Base-by-base conservation (phyloP, 2,113 vertebrate species). In the Onychostruthus taczanowskii region DNA sequence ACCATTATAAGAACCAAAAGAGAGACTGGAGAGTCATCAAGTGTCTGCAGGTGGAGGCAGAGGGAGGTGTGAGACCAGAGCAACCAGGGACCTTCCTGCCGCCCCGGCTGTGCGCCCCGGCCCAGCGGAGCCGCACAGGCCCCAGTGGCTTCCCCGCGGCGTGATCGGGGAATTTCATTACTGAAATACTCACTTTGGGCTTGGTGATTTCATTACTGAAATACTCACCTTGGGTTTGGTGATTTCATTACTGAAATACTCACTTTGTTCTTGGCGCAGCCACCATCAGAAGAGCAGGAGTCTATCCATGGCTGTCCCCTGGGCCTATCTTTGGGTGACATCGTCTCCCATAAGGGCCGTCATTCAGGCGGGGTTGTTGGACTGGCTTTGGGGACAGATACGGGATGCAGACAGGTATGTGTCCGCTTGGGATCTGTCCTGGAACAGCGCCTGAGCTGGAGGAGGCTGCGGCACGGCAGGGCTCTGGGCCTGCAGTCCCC, bases 1-100 rank as follows among this genome's bases (percentile, higher is more conserved):
- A 50, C 52, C 66, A 96, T 87, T 86, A 81, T 68, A 81, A 89
- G 79, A 95, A 80, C 90, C 46, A 77, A 93, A 91, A 61, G 88
- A 84, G 82, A 85, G 46, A 9, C 20, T 63, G 89, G 94, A 93
- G 95, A 92, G 84, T 69, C 4, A 1, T 96, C 74, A 94, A 83
- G 86, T 77, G 81, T 78, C 94, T 88, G 33, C 93, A 96, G 90
- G 95, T 97, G 90, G 93, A 35, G 59, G 74, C 1, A 30, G 92
- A 91, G 49, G 20, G 69, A 91, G 76, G 81, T 21, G 37, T 92
- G 90, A 66, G 85, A 87, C 26, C 7, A 21, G 87, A 94, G 84
- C 91, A 94, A 39, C 0, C 8, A 0, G 56, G 78, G 73, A 47
- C 63, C 79, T 86, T 91, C 93, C 89, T 72, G 62, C 87, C 61